These are phyloP conservation scores for Dromius quadrimaculatus DNA, from an alignment of 2,888 invertebrate genomes.

Conservation along the genomic window DNA sequence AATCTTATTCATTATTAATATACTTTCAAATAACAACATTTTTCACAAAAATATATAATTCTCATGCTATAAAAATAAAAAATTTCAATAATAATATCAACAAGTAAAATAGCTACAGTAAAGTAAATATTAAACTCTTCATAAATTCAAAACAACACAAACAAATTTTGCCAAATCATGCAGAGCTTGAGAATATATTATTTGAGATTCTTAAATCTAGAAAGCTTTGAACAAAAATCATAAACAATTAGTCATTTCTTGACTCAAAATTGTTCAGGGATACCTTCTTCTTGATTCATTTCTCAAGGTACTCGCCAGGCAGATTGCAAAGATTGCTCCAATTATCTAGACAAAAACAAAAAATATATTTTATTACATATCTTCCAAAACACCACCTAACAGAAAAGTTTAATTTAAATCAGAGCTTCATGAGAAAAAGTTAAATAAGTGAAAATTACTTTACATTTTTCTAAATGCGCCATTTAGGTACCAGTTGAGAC, in stretches of 20 bases:
- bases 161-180: slow-evolving; percentile 17
- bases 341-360: slow-evolving; percentile 75
- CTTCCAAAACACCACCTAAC: neutral
- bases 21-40: slow-evolving; percentile 19
- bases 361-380: neutral
- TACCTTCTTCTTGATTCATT: slow-evolving; percentile 80
- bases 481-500: no score
- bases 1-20: slow-evolving; percentile 16
- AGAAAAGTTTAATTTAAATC: neutral
- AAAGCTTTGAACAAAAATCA: slow-evolving; percentile 28
- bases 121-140: slow-evolving; percentile 25
- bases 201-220: slow-evolving; percentile 11
- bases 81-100: slow-evolving; percentile 17
- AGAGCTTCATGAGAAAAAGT: no score
- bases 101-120: slow-evolving; percentile 28
- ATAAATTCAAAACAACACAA: slow-evolving; percentile 17
- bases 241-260: neutral
- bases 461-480: no score
- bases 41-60: slow-evolving; percentile 4
- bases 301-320: slow-evolving; percentile 87
- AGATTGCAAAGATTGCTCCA: slow-evolving; percentile 87
- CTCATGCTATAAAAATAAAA: slow-evolving; percentile 25
- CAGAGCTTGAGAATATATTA: slow-evolving; percentile 32
- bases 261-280: slow-evolving; percentile 18
- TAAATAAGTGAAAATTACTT: no score